phyloP scores from a whole-genome alignment of 2,888 invertebrate genomes.

The Pteria penguin region DNA sequence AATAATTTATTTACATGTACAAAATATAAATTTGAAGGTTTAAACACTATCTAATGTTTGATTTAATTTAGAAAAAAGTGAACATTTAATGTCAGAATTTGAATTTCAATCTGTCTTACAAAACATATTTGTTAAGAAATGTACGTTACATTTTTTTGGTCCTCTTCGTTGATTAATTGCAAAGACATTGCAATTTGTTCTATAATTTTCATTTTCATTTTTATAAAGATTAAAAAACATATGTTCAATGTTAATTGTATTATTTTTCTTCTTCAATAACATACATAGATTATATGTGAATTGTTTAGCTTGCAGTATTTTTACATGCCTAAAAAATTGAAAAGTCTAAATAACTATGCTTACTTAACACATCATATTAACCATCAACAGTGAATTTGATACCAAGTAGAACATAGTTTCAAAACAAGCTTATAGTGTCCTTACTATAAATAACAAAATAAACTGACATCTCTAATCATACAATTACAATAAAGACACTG shows the following conservation, averaged over 20 bases:
- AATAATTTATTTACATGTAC: not conserved
- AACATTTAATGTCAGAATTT: not conserved
- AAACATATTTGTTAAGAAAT: not conserved
- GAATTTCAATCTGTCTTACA: not conserved
- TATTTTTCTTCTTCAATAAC: too few species aligned
- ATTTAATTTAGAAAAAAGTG: not conserved
- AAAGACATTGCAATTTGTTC: slow-evolving; percentile 3
- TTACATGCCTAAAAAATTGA: not conserved
- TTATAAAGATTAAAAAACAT: not conserved
- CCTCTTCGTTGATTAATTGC: not conserved
- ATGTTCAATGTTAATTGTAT: not conserved
- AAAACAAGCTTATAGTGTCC: not conserved
- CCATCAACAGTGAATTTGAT: not conserved
- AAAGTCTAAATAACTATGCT: not conserved
- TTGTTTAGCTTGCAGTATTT: too few species aligned
- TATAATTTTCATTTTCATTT: not conserved
- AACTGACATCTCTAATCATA: not conserved
- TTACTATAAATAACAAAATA: not conserved
- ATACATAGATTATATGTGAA: too few species aligned
- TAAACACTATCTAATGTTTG: not conserved
- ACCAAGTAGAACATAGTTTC: not conserved
- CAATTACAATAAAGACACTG: too few species aligned
- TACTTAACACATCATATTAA: not conserved
- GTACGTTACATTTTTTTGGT: too few species aligned
- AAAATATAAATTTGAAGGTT: too few species aligned